A percentile compares a stretch with the other conserved stretches of the same genome.
phyloP scores from a whole-genome alignment of 2,113 vertebrate genomes.

The Apodemus speciosus region DNA sequence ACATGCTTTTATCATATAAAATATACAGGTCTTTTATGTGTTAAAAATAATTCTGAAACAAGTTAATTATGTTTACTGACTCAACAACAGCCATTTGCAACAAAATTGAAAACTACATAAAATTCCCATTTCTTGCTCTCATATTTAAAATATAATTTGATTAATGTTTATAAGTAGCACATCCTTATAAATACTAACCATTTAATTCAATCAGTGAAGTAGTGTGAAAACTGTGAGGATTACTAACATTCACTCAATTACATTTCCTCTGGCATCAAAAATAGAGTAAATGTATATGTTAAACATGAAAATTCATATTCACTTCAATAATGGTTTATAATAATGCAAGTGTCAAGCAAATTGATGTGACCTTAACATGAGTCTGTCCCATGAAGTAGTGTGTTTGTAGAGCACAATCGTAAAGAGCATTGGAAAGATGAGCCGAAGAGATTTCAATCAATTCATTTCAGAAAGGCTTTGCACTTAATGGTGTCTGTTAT shows the following conservation, averaged over 20 bases:
- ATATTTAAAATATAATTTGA: background rate
- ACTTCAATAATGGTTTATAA: background rate
- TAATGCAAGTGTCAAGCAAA: background rate
- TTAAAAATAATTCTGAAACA: background rate
- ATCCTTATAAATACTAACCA: background rate
- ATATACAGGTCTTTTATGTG: background rate
- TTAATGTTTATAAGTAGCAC: background rate
- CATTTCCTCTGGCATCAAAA: background rate
- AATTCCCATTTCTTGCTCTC: background rate
- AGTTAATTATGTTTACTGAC: background rate
- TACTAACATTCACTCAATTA: background rate
- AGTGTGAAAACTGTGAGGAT: background rate
- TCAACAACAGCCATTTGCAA: background rate
- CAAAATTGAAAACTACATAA: background rate
- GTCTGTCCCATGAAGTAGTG: background rate
- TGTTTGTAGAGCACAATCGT: rapidly evolving
- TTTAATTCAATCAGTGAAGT: background rate
- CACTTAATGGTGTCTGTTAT: background rate
- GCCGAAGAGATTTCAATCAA: background rate
- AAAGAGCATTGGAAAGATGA: background rate
- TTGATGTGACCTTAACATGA: background rate
- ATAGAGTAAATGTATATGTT: too few relatives aligned
- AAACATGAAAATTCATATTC: background rate
- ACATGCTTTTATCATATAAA: background rate
- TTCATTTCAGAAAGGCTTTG: background rate